Evolutionary conservation across 2,797 vertebrate species (phyloP).

Genomic region (Ara ararauna): DNA sequence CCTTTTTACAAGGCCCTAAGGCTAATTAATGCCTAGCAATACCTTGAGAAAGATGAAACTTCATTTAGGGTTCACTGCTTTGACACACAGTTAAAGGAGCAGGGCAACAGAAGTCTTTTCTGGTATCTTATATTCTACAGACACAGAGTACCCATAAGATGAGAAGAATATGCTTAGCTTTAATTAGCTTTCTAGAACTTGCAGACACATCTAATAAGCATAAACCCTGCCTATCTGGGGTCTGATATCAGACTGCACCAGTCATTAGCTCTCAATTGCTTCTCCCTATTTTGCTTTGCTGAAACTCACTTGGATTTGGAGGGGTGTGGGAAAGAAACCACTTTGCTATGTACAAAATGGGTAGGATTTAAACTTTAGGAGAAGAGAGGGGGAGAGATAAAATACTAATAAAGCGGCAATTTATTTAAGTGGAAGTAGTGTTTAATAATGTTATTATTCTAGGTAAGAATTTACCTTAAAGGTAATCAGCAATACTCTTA

Average conservation of each 20-base stretch:
- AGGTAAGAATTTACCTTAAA: background rate
- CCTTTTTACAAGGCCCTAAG: background rate
- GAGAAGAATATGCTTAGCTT: background rate
- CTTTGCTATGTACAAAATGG: background rate
- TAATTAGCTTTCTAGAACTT: background rate
- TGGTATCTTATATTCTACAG: background rate
- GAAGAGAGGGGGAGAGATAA: background rate
- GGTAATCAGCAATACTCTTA: background rate
- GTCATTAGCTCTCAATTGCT: background rate
- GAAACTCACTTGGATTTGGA: background rate
- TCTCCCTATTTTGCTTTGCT: background rate
- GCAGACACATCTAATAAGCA: background rate
- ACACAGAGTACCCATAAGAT: background rate
- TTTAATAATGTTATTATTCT: background rate
- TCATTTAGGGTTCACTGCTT: background rate
- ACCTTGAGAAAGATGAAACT: background rate
- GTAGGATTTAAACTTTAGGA: background rate
- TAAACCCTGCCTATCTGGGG: background rate
- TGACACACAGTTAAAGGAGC: background rate
- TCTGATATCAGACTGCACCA: background rate
- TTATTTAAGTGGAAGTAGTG: background rate
- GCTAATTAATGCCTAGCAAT: slow-evolving; percentile 45
- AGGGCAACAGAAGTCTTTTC: background rate
- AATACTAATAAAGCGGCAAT: background rate
- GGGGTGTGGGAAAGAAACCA: background rate